phyloP scores from a whole-genome alignment of 35 echinoderm and acorn worm genomes.

The Nesometra sesokonis region DNA sequence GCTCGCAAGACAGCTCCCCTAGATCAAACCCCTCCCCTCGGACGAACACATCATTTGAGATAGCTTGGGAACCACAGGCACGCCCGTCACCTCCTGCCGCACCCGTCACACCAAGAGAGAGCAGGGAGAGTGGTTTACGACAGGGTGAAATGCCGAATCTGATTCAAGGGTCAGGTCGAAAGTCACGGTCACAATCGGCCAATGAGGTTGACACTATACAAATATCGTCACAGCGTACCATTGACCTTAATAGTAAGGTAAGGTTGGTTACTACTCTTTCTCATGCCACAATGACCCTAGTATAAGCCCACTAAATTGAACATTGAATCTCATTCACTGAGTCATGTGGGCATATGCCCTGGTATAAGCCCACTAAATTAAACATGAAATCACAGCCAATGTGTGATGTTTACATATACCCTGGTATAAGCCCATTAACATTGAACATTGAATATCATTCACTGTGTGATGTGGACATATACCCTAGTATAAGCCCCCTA shows the following conservation, averaged over 20 bases:
- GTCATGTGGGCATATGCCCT: too few relatives aligned
- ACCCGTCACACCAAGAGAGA: slow-evolving; percentile 14
- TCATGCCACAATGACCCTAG: too few relatives aligned
- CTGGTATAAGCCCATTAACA: too few relatives aligned
- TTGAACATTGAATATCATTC: too few relatives aligned
- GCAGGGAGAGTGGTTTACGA: not conserved
- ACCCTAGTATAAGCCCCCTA: too few relatives aligned
- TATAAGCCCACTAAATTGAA: too few relatives aligned
- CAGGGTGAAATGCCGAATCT: not conserved
- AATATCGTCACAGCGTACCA: not conserved
- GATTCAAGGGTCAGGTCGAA: not conserved
- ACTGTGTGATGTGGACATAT: too few relatives aligned
- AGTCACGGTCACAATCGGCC: not conserved
- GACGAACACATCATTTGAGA: slow-evolving; percentile 1
- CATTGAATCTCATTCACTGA: too few relatives aligned
- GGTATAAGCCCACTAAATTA: too few relatives aligned
- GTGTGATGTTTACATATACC: too few relatives aligned
- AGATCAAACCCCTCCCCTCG: not conserved
- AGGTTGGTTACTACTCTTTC: not conserved
- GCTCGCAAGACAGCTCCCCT: not conserved
- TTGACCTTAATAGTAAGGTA: not conserved
- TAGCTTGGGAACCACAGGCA: slow-evolving; percentile 18
- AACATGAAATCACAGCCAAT: too few relatives aligned
- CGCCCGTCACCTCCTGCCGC: slow-evolving; percentile 9
- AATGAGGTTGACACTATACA: not conserved